Conservation (phyloP, 2,888 invertebrate species). For the Rhingia rostrata region DNA sequence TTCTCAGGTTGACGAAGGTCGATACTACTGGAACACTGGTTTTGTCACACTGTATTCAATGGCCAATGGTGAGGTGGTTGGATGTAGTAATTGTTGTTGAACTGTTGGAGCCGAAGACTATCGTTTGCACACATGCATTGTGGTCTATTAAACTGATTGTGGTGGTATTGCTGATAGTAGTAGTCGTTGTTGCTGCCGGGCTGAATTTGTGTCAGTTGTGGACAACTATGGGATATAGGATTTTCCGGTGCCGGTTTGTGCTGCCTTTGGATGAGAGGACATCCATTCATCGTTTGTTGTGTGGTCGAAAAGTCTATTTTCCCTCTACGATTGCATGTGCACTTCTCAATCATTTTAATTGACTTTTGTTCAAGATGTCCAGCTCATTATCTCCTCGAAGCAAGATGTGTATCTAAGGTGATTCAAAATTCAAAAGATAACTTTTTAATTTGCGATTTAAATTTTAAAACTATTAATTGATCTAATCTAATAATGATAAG, state of each 20-base stretch:
- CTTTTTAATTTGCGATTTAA: background rate
- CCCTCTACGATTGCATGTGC: slow-evolving; percentile 72
- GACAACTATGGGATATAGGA: slow-evolving; percentile 80
- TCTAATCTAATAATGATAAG: background rate
- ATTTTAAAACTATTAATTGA: background rate
- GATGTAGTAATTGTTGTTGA: slow-evolving; percentile 74
- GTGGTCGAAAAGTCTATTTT: slow-evolving; percentile 67
- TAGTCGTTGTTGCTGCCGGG: slow-evolving; percentile 56
- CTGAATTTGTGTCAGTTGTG: slow-evolving; percentile 77
- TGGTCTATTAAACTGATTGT: slow-evolving; percentile 53
- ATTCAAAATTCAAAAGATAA: background rate
- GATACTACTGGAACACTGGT: slow-evolving; percentile 72
- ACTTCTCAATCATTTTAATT: slow-evolving; percentile 74
- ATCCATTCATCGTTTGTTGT: slow-evolving; percentile 66
- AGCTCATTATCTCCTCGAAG: slow-evolving; percentile 62
- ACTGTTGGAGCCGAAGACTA: slow-evolving; percentile 47
- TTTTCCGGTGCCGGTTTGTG: slow-evolving; percentile 68
- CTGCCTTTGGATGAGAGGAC: slow-evolving; percentile 56
- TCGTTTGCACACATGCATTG: slow-evolving; percentile 44
- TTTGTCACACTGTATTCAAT: slow-evolving; percentile 71
- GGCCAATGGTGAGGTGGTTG: slow-evolving; percentile 75
- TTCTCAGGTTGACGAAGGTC: slow-evolving; percentile 68
- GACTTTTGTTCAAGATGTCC: slow-evolving; percentile 73
- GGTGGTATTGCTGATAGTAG: slow-evolving; percentile 47
- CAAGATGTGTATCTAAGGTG: slow-evolving; percentile 52